Base-by-base conservation (phyloP, 2,888 invertebrate species). In the Meteorus cinctellus region DNA sequence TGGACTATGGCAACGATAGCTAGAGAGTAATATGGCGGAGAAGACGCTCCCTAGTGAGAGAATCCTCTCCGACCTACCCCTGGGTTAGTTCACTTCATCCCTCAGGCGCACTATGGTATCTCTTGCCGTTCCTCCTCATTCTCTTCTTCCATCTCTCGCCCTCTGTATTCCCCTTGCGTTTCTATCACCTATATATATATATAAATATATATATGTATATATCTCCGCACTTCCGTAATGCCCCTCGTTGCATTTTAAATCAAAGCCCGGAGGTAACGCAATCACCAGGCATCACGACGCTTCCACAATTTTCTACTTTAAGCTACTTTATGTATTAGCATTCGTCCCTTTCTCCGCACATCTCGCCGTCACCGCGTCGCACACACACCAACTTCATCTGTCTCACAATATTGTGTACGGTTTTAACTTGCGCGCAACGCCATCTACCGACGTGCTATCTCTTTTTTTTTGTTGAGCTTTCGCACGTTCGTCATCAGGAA, bases 241-340 rank as follows among this genome's bases (percentile, higher is more conserved):
- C 87, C 87, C 87, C 86, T 87, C 89, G 89, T 86, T 89, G 89
- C 88, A 89, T 89, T 89, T 89, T 89, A 89, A 89, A 89, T 89
- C 89, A 89, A 89, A 89, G 89, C 89, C 89, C 86, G 84, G 86
- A 87, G 89, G 89, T 89, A 89, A 89, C 89, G 89, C 89, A 89
- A 89, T 89, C 89, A 89, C 88, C 88, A 87, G 85, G 89, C 89
- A 89, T 89, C 89, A 89, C 89, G 89, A 89, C 89, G 89, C 89
- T 89, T 89, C 89, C 89, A 89, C 89, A 89, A 89, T 89, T 89
- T 89, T 89, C 89, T 89, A 89, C 89, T 89, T 89, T 89, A 89
- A 89, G 89, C 89, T 89, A 89, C 89, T 89, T 89, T 89, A 87
- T 89, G 88, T 88, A 89, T 89, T 89, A 89, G 88, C 86, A 83